Base-by-base conservation (phyloP, 2,888 invertebrate species). In the Drosophila nr. perissopoda region DNA sequence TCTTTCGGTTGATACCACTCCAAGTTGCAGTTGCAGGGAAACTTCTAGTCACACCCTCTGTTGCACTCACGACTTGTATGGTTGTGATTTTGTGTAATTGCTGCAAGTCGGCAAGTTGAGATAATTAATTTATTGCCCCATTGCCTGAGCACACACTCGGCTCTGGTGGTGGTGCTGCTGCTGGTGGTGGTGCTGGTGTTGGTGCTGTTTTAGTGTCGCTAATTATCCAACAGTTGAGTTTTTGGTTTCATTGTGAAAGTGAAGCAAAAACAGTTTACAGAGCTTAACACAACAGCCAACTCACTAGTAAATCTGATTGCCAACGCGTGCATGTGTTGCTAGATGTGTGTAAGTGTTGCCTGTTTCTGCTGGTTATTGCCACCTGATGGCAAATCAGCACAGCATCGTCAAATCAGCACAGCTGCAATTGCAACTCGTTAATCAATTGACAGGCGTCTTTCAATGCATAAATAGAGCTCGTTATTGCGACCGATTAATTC, bases 221-320 rank as follows among this genome's bases (percentile, higher is more conserved):
- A 79, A 83, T 81, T 83, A 81, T 80, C 83, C 73, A 80, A 73
- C 68, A 78, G 75, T 82, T 82, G 71, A 73, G 73, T 76, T 80
- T 78, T 83, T 67, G 83, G 83, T 75, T 76, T 80, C 77, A 72
- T 81, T 81, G 81, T 84, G 85, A 81, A 81, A 81, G 81, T 81
- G 53, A 73, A 45, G 82, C 78, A 81, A 77, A 70, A 68, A 63
- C 73, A 57, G 57, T 56, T 72, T 68, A 57, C 34, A 25, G 53
- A 34, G 53, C 11, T 52, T 33, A 72, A 60, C 54, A 69, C 49
- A 72, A 33, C 48, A 49, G 34, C 18, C 49, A 40, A 33, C 16
- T 21, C 48, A 58, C 49, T 65, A 59, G 68, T 74, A 71, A 70
- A 80, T 66, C 67, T 65, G 76, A 68, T 78, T 78, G 76, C 62